Evolutionary conservation across 2,113 vertebrate genomes (phyloP), one percentile per base, ranked within the genome.

Genomic region (Xyliphius kryptos): DNA sequence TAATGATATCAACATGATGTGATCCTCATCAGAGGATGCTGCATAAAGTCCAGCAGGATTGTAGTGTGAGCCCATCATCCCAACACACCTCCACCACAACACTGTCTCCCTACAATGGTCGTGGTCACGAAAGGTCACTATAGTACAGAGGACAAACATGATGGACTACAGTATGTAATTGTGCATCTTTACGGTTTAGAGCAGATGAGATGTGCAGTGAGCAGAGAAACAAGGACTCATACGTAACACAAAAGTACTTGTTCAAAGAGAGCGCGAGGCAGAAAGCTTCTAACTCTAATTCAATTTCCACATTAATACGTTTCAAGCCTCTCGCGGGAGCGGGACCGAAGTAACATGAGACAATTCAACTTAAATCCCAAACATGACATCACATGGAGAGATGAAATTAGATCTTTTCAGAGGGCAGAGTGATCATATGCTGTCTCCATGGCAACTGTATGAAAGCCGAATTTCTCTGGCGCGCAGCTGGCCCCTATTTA

Each of bases 401-500:
- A 54, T 55, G 50, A 60, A 60, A 65, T 70, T 12, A 36, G 61
- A 55, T 54, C 55, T 40, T 22, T 58, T 53, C n/a, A 36, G 46
- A 48, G 14, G 13, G 40, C 12, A 19, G 54, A 21, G 21, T 3
- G 38, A 46, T 19, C 63, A 22, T 40, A 22, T 11, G 11, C 36
- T 2, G 36, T 66, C 41, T 13, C 63, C 54, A 66, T 66, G 54
- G 54, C 54, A 50, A 66, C 54, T 14, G 46, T 16, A 16, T 37
- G 14, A 9, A 12, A 5, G 32, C 43, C 9, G 5, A 16, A 46
- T 22, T 41, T n/a, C 16, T 26, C 12, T 1, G 9, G 20, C 4
- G 44, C 32, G 9, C 12, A 26, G 61, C 17, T 46, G 21, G n/a
- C 21, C 51, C 6, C 9, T 3, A 32, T 10, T 17, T 10, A 2